Percentiles rank a stretch among this genome's conserved stretches.
These are phyloP conservation scores for Cuniculus paca DNA, from an alignment of 2,797 vertebrate species.

Conservation along the genomic window DNA sequence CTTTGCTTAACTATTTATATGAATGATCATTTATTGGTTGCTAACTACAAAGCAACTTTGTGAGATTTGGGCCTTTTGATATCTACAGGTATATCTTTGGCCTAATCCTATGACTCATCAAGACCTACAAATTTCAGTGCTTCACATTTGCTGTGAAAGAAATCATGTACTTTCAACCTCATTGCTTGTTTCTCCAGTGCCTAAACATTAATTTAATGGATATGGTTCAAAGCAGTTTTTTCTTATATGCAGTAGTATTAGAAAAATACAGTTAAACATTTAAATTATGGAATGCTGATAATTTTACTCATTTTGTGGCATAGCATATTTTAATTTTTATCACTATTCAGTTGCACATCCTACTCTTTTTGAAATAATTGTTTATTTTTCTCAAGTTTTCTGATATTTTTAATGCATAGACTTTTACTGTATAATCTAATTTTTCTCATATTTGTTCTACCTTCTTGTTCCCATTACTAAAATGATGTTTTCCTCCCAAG, in stretches of 20 bases:
- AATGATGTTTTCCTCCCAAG: background rate
- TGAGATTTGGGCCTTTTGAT: conserved; percentile 34
- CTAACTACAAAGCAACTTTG: conserved; percentile 5
- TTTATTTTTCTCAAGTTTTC: conserved; percentile 26
- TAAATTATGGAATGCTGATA: background rate
- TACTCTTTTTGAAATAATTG: background rate
- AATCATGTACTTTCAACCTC: conserved; percentile 10
- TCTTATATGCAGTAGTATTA: background rate
- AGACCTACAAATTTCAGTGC: conserved; percentile 42
- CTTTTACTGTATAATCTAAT: conserved; percentile 18
- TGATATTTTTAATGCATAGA: conserved; percentile 18
- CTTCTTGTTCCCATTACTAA: conserved; percentile 54
- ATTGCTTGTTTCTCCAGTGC: conserved; percentile 7
- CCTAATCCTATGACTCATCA: conserved; percentile 70
- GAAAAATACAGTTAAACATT: conserved; percentile 22
- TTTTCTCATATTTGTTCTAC: background rate
- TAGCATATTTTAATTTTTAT: conserved; percentile 34
- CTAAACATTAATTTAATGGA: conserved; percentile 1
- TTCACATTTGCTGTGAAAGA: background rate
- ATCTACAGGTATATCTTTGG: conserved; percentile 18
- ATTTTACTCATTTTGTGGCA: background rate
- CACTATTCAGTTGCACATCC: background rate
- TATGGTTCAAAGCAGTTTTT: background rate
- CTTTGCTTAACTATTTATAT: conserved; percentile 6
- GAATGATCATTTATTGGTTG: conserved; percentile 30